Percentiles rank a stretch among this genome's conserved stretches.
Evolutionary conservation across 1,140 invertebrate genomes (phyloP).

Genomic region (Euglossa dilemma): DNA sequence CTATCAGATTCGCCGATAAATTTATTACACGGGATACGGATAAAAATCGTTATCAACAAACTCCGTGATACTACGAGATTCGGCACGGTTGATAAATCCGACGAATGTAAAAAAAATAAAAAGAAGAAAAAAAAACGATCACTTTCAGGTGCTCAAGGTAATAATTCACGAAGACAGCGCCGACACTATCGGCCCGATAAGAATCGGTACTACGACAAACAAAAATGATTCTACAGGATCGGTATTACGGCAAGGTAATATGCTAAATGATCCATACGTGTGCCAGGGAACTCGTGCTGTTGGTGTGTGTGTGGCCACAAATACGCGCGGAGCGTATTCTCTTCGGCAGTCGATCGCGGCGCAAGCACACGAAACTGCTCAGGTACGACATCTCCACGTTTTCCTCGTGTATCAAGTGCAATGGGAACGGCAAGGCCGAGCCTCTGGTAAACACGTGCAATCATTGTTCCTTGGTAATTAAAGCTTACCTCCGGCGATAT

Average conservation of each 20-base stretch:
- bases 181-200: not conserved
- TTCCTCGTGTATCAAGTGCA: constrained; percentile 9
- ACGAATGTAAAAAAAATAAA: not conserved
- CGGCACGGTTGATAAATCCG: not conserved
- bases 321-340: constrained; percentile 51
- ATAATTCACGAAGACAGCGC: not conserved
- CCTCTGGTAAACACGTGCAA: not conserved
- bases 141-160: not conserved
- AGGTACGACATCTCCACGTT: constrained; percentile 41
- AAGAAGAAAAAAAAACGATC: no score
- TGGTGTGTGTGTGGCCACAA: constrained; percentile 50
- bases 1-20: no score
- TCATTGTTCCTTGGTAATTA: not conserved
- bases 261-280: not conserved
- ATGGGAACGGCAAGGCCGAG: not conserved
- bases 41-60: not conserved
- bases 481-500: not conserved
- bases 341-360: constrained; percentile 59
- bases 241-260: not conserved
- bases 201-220: not conserved
- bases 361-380: constrained; percentile 47
- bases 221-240: not conserved
- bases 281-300: not conserved
- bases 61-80: no score
- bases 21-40: not conserved